Base-by-base conservation (phyloP, 2,888 invertebrate genomes). In the Malacosoma neustria region DNA sequence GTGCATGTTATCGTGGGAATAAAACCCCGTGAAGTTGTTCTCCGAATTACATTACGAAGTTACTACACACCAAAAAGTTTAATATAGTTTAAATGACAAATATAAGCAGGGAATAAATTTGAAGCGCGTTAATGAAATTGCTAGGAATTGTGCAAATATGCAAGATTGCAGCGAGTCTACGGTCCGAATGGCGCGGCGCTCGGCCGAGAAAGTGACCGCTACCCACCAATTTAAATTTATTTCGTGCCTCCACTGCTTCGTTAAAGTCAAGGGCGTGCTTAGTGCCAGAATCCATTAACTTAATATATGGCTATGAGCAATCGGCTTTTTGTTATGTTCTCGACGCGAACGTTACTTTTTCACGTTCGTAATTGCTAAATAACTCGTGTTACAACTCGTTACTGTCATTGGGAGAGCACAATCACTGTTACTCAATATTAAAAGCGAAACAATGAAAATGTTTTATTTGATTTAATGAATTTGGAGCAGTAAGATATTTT, bases 261-360 rank as follows among this genome's bases (percentile, higher is more conserved):
- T 74, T 75, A 72, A 64, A 72, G 61, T 70, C 64, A 71, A 72
- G 76, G 70, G 69, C 67, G 66, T 67, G 65, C 62, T 72, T 66
- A 64, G 61, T 64, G 59, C 64, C 61, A 61, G 61, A 54, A 51
- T 56, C 69, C 69, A 74, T 77, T 75, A 72, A 65, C 64, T 68
- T 72, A 75, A 77, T 75, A 66, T 72, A 74, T 71, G 71, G 62
- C 61, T 66, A 65, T 61, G 64, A 68, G 64, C 65, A 61, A 65
- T 70, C 59, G 57, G 59, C 62, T 67, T 72, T 74, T 72, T 71
- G 72, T 70, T 67, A 59, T 56, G 58, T 60, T 55, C 53, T 48
- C 52, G 49, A 62, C 57, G 57, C 58, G 55, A 63, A 58, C 48
- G 22, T 22, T 22, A 50, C 49, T 53, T 57, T 55, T 53, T 61